Conservation (phyloP, 2,888 invertebrate species). For the Yponomeuta sedellus region DNA sequence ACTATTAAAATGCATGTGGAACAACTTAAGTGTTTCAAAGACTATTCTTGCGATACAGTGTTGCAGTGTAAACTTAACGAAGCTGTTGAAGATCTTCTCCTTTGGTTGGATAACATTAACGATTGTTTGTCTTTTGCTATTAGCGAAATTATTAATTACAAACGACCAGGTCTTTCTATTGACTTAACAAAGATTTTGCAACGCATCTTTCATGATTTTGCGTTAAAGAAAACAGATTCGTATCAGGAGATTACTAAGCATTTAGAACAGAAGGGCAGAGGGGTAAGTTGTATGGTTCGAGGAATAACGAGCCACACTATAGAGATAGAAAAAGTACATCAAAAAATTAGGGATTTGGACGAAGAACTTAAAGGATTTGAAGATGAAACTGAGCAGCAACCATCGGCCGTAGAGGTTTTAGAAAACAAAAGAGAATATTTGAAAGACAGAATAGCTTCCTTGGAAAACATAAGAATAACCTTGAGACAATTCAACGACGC, state of each 20-base stretch:
- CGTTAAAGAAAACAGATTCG: conserved; percentile 32
- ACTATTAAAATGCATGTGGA: conserved; percentile 32
- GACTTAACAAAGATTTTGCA: conserved; percentile 57
- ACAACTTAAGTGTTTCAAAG: conserved; percentile 47
- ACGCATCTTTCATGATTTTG: conserved; percentile 38
- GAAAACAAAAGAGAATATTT: conserved; percentile 52
- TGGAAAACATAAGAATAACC: conserved; percentile 53
- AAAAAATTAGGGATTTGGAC: conserved; percentile 50
- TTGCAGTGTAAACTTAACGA: conserved; percentile 29
- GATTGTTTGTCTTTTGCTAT: conserved; percentile 32
- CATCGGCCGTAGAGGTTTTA: conserved; percentile 49
- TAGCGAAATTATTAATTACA: conserved; percentile 44
- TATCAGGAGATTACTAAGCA: conserved; percentile 37
- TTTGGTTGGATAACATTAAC: conserved; percentile 56
- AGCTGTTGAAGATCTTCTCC: conserved; percentile 43
- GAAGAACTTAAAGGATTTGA: conserved; percentile 49
- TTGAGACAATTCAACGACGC: conserved; percentile 37
- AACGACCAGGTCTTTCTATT: conserved; percentile 37
- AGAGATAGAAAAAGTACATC: conserved; percentile 53
- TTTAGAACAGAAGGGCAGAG: conserved; percentile 43
- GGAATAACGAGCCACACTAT: conserved; percentile 43
- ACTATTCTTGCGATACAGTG: conserved; percentile 31
- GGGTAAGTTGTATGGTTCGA: conserved; percentile 48
- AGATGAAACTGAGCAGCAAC: conserved; percentile 31
- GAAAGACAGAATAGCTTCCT: conserved; percentile 40